These are phyloP conservation scores for Cecropterus lyciades DNA, from an alignment of 1,140 invertebrate genomes.

Conservation along the genomic window DNA sequence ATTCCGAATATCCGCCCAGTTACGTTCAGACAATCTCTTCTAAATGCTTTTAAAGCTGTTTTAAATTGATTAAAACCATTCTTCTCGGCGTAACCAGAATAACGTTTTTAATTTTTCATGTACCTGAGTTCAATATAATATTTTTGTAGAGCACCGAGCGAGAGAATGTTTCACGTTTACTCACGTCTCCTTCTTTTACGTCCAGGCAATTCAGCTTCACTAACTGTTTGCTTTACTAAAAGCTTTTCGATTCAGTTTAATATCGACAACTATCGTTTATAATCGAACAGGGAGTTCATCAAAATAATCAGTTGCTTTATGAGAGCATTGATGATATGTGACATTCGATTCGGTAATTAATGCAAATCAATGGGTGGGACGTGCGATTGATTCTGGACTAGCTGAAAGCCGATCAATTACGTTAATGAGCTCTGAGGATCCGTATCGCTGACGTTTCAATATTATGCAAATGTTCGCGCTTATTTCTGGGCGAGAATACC, in stretches of 20 bases:
- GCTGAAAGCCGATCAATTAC: conserved; percentile 82
- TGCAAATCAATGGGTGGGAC: conserved; percentile 78
- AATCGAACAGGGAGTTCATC: conserved; percentile 65
- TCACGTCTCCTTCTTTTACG: conserved; percentile 34
- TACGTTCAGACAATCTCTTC: conserved; percentile 24
- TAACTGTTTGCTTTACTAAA: conserved; percentile 51
- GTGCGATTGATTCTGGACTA: conserved; percentile 79
- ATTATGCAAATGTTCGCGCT: conserved; percentile 77
- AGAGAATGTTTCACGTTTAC: conserved; percentile 32
- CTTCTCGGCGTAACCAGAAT: conserved; percentile 8
- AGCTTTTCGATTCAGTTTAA: conserved; percentile 52
- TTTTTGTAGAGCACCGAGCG: conserved; percentile 21
- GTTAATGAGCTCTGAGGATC: conserved; percentile 76
- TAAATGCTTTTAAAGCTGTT: conserved; percentile 31
- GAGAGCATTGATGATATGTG: conserved; percentile 67
- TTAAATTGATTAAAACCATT: conserved; percentile 37
- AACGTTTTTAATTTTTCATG: conserved; percentile 30
- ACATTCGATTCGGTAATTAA: conserved; percentile 78
- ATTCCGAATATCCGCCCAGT: conserved; percentile 24
- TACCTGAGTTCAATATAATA: conserved; percentile 28
- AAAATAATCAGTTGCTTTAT: conserved; percentile 77
- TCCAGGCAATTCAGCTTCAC: conserved; percentile 34
- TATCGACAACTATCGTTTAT: conserved; percentile 52
- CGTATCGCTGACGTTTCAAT: conserved; percentile 77
- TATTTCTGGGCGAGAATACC: conserved; percentile 59